These are phyloP conservation scores for Tauraco hartlaubi DNA, from an alignment of 2,797 vertebrate species.

Conservation along the genomic window DNA sequence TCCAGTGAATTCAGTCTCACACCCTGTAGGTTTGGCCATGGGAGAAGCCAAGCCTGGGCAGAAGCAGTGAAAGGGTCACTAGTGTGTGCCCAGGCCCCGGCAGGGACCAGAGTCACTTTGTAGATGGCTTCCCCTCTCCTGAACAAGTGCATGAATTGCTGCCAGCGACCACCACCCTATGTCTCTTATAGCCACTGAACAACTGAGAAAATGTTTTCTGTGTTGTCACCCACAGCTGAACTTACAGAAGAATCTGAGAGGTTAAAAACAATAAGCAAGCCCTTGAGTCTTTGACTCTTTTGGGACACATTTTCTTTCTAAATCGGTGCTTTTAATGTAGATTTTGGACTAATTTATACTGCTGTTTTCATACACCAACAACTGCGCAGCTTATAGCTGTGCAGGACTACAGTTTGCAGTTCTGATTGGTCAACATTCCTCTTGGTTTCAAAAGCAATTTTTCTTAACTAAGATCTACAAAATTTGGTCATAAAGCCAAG, in stretches of 20 bases:
- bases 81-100: fast-evolving
- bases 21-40: not conserved
- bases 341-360: not conserved
- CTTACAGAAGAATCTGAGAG: not conserved
- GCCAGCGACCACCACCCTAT: not conserved
- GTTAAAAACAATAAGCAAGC: not conserved
- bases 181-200: not conserved
- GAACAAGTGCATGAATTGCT: not conserved
- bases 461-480: not conserved
- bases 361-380: not conserved
- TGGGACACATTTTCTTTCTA: not conserved
- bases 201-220: not conserved
- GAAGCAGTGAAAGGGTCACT: not conserved
- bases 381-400: not conserved
- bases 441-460: not conserved
- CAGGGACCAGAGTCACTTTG: not conserved
- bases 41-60: not conserved
- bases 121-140: not conserved
- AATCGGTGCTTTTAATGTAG: not conserved
- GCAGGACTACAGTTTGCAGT: not conserved
- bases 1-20: not conserved
- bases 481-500: not conserved
- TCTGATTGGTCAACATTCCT: not conserved
- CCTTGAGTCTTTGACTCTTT: not conserved
- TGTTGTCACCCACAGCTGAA: not conserved